Conservation (phyloP, 2,797 vertebrate species). For the Takifugu rubripes region DNA sequence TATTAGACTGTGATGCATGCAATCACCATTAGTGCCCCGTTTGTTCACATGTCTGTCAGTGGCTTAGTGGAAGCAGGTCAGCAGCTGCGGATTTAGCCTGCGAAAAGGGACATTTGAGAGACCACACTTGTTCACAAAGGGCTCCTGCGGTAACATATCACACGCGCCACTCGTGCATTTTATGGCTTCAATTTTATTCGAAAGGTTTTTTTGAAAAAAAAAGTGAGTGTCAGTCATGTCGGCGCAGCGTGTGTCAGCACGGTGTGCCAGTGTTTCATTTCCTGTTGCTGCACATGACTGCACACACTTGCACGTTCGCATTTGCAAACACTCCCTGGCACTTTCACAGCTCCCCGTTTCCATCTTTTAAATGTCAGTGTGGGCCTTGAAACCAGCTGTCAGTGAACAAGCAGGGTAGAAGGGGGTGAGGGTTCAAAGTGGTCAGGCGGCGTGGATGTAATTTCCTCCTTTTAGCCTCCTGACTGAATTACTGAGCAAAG, state of each 20-base stretch:
- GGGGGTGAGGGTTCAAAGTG: slow-evolving; percentile 51
- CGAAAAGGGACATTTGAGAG: background rate
- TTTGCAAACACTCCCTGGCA: slow-evolving; percentile 14
- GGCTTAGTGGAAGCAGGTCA: slow-evolving; percentile 9
- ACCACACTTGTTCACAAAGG: background rate
- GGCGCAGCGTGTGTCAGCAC: slow-evolving; percentile 3
- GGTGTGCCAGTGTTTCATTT: slow-evolving; percentile 12
- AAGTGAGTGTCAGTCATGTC: background rate
- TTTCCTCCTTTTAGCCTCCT: slow-evolving; percentile 61
- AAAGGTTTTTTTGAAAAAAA: background rate
- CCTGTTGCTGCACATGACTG: slow-evolving; percentile 11
- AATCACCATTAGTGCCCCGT: slow-evolving; percentile 16
- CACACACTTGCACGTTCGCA: slow-evolving; percentile 10
- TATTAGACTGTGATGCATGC: slow-evolving; percentile 17
- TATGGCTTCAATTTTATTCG: background rate
- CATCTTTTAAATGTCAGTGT: slow-evolving; percentile 61
- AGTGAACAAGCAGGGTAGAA: slow-evolving; percentile 28
- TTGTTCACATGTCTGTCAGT: slow-evolving; percentile 10
- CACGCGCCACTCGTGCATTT: background rate
- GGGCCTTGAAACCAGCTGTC: slow-evolving; percentile 47
- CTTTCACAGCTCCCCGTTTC: slow-evolving; percentile 32
- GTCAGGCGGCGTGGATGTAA: slow-evolving; percentile 47
- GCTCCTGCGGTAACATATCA: background rate
- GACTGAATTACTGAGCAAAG: slow-evolving; percentile 54
- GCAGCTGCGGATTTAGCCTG: slow-evolving; percentile 11